phyloP scores from a whole-genome alignment of 2,888 invertebrate genomes.

The Cephus rjabovi region DNA sequence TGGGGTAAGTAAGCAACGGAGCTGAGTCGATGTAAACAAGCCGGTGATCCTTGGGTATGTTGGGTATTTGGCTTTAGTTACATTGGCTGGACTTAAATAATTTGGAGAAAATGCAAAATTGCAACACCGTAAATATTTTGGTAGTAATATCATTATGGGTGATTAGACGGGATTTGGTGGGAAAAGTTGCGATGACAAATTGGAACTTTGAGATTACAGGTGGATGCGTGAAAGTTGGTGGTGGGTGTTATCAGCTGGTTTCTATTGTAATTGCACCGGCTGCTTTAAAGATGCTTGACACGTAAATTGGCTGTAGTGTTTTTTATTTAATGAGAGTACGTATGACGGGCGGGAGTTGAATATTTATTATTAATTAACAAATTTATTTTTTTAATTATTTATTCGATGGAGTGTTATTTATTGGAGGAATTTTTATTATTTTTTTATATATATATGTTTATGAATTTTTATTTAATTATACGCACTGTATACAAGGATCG shows the following conservation, averaged over 20 bases:
- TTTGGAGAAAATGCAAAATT: not conserved
- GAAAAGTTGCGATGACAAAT: not conserved
- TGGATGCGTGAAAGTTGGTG: not conserved
- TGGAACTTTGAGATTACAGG: not conserved
- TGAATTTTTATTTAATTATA: not conserved
- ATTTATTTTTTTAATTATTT: not conserved
- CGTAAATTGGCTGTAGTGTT: slow-evolving; percentile 36
- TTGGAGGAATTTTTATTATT: no score
- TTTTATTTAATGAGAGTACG: slow-evolving; percentile 12
- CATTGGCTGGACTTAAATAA: not conserved
- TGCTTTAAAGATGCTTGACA: slow-evolving; percentile 8
- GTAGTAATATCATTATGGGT: not conserved
- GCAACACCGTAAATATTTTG: not conserved
- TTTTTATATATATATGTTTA: not conserved
- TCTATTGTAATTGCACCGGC: slow-evolving; percentile 25
- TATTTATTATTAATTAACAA: not conserved
- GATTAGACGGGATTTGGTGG: not conserved
- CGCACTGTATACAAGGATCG: not conserved
- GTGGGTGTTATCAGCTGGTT: slow-evolving; percentile 11
- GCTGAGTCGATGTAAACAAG: not conserved
- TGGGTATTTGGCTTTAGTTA: not conserved
- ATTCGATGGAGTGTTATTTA: no score
- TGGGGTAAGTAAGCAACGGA: not conserved
- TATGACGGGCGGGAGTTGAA: not conserved
- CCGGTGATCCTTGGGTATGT: not conserved